These are phyloP conservation scores for Okapia johnstoni DNA, from an alignment of 2,113 vertebrate genomes.

Conservation along the genomic window DNA sequence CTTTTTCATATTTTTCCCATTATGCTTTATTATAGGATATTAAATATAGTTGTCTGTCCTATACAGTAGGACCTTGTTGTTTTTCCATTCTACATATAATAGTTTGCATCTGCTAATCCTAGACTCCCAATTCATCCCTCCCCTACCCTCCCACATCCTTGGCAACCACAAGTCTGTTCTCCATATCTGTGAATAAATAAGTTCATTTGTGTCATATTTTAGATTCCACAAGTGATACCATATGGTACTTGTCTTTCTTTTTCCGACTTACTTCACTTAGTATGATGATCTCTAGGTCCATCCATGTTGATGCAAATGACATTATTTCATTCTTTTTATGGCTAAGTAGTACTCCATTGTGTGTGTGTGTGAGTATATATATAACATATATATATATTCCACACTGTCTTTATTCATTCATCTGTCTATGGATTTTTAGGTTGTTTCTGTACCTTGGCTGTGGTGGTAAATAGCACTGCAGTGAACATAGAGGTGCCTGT, in stretches of 20 bases:
- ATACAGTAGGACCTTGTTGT: neutral
- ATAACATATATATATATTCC: neutral
- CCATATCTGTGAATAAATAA: neutral
- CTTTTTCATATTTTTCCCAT: neutral
- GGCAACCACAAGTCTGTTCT: neutral
- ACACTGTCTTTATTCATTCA: neutral
- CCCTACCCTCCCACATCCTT: neutral
- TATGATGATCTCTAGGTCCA: neutral
- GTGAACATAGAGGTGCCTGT: neutral
- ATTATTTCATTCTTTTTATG: neutral
- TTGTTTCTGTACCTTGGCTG: neutral
- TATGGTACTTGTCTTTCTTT: neutral
- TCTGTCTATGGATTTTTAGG: neutral
- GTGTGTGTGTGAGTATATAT: neutral
- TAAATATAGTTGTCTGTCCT: neutral
- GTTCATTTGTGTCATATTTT: neutral
- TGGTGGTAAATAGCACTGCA: neutral
- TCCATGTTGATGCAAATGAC: neutral
- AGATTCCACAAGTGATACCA: neutral
- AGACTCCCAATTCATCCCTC: neutral
- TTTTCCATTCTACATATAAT: neutral
- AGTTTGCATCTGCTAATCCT: neutral
- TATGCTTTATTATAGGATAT: neutral
- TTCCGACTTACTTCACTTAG: neutral
- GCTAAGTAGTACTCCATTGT: neutral